Conservation (phyloP, 2,888 invertebrate genomes). For the Rapana venosa region DNA sequence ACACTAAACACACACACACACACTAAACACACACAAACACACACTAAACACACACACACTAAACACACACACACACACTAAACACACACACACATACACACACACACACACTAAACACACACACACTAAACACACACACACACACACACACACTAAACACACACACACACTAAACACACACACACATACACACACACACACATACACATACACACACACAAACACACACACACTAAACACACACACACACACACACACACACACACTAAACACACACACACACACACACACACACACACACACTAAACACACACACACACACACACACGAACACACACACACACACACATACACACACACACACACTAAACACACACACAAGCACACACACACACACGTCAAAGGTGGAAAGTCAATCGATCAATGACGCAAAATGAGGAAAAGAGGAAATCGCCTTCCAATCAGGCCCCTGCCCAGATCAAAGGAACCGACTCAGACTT, state of each 20-base stretch:
- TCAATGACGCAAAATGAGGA: too few relatives aligned
- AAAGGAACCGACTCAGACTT: too few relatives aligned
- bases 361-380: background rate
- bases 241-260: conserved; percentile 6
- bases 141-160: background rate
- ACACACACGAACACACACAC: background rate
- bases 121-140: background rate
- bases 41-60: conserved; percentile 4
- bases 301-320: background rate
- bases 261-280: background rate
- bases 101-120: conserved; percentile 2
- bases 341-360: background rate
- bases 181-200: background rate
- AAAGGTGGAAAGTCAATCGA: too few relatives aligned
- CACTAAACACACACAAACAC: background rate
- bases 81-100: background rate
- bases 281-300: background rate
- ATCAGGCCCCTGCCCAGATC: too few relatives aligned
- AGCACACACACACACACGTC: background rate
- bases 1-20: background rate
- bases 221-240: background rate
- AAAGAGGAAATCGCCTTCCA: too few relatives aligned
- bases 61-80: background rate
- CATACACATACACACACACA: background rate
- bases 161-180: background rate